Conservation (phyloP, 2,113 vertebrate species). For the Ahaetulla prasina region DNA sequence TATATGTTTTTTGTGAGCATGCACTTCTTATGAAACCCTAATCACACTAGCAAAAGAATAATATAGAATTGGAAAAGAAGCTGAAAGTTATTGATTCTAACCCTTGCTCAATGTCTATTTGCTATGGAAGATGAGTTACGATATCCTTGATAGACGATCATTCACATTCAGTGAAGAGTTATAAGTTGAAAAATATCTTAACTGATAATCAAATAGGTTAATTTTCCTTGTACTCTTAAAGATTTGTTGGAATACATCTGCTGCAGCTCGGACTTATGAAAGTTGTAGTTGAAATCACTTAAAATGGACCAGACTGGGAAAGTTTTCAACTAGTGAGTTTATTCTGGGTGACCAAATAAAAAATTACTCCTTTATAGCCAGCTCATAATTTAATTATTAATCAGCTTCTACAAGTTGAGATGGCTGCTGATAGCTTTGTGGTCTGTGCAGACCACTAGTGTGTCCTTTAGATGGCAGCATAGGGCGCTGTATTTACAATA, state of each 20-base stretch:
- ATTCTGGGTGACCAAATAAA: neutral
- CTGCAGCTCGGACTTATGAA: neutral
- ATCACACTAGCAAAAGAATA: neutral
- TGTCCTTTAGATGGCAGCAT: constrained; percentile 15
- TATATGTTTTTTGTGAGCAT: neutral
- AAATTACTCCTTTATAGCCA: neutral
- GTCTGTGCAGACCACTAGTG: neutral
- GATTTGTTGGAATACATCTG: neutral
- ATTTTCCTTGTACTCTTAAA: neutral
- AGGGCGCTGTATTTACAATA: neutral
- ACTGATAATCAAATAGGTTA: neutral
- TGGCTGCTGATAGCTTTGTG: neutral
- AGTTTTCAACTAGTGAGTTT: neutral
- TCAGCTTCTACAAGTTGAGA: neutral
- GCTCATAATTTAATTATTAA: neutral
- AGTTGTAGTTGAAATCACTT: neutral
- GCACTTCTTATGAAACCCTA: neutral
- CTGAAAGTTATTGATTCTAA: neutral
- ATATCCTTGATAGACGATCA: neutral
- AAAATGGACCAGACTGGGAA: neutral
- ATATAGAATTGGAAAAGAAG: neutral
- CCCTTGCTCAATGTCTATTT: neutral
- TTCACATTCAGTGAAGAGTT: neutral
- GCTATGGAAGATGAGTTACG: neutral
- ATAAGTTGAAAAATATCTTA: neutral